phyloP scores from a whole-genome alignment of 2,888 invertebrate species.

The Stenolophus ochropezus region DNA sequence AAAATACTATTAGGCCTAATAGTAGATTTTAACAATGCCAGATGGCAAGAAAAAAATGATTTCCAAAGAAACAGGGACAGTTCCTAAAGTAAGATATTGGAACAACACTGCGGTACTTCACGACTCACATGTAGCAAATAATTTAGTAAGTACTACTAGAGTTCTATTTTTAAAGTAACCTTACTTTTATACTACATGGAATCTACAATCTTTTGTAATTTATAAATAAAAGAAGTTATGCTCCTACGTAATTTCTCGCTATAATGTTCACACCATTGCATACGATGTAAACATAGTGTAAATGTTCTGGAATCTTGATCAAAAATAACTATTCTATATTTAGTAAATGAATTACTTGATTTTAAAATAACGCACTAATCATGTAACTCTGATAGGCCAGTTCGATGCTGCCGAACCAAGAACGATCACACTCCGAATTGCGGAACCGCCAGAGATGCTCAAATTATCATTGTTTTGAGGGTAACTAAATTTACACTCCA shows the following conservation, averaged over 20 bases:
- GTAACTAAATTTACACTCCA: constrained; percentile 43
- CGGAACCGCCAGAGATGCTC: constrained; percentile 56
- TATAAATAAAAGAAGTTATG: background rate
- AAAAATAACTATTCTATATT: constrained; percentile 59
- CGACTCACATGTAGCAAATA: constrained; percentile 68
- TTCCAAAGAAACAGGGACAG: constrained; percentile 77
- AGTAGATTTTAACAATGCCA: constrained; percentile 66
- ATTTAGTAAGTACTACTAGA: constrained; percentile 68
- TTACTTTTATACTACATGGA: background rate
- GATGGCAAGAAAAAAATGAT: constrained; percentile 70
- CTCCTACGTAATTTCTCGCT: background rate
- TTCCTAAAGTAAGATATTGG: constrained; percentile 80
- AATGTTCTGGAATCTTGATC: constrained; percentile 56
- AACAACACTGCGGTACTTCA: constrained; percentile 72
- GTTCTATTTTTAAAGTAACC: constrained; percentile 25
- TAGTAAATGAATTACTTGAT: constrained; percentile 58
- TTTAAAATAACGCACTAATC: constrained; percentile 59
- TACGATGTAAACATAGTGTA: constrained; percentile 52
- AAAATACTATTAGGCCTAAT: constrained; percentile 10
- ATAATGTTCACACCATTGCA: background rate
- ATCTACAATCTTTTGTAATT: background rate
- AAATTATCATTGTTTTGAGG: constrained; percentile 59
- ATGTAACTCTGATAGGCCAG: constrained; percentile 56
- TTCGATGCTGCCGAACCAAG: constrained; percentile 54
- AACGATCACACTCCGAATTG: constrained; percentile 50